Base-by-base conservation (phyloP, 2,113 vertebrate species). In the Cepphus grylle region DNA sequence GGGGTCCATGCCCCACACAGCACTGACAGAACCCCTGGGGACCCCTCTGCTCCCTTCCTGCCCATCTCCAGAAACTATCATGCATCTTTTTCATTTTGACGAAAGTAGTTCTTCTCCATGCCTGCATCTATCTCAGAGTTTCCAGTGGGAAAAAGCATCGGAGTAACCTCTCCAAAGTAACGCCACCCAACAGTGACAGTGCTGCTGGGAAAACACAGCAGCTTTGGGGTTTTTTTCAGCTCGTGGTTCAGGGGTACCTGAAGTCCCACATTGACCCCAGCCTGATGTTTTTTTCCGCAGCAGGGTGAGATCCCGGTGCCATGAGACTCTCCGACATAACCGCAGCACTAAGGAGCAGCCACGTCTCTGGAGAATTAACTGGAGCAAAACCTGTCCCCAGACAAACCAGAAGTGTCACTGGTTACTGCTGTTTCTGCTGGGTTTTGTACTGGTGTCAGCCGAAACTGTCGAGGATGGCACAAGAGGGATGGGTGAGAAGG, bases 1-100 rank as follows among this genome's bases (percentile, higher is more conserved):
- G 18, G 8, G 6, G 1, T 25, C 74, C 16, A 6, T 63, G 32
- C 23, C 58, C 58, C 0, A 0, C 1, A 3, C 15, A 6, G 5
- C 2, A 0, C 20, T 66, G 53, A 11, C 38, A 36, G 42, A 43
- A 43, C 3, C 22, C 21, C 36, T 21, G 20, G 67, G 11, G 32
- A 55, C 32, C 5, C 11, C 36, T 72, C 38, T 80, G 36, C 1
- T 86, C 25, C n/a, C 30, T 40, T 61, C 11, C 12, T 18, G 63
- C 26, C 29, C 21, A 6, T 5, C 17, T 36, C 32, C 21, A 83
- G 36, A 80, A 72, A 70, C 8, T 69, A 2, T 7, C 6, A 2
- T 3, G 3, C 11, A 3, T 7, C 36, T 49, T 65, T 42, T 69
- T 72, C 4, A 22, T 65, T 72, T 72, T 52, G 19, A n/a, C 12